Evolutionary conservation across 2,888 invertebrate species (phyloP), one percentile per base, ranked within the genome.

Genomic region (Andrena dorsata): DNA sequence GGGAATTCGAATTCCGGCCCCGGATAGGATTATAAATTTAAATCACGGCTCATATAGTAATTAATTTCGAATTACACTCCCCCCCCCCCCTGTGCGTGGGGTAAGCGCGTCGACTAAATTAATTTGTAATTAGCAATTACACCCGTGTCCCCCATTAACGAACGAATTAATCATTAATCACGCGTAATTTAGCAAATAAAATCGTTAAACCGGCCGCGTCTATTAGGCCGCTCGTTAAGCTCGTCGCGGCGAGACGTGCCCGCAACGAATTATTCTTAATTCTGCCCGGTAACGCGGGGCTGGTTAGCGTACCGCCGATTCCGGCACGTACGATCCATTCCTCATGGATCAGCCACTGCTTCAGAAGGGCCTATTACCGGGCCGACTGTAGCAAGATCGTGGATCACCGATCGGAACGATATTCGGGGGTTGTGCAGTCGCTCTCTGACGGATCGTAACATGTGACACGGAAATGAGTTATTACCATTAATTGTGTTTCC

Each of bases 41-140:
- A 86, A 86, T 86, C 82, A 85, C 85, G 87, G 82, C 79, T 86
- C 82, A 87, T 85, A 85, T 76, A 85, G 88, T 85, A 86, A 86
- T 86, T 87, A 86, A 86, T 87, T 86, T 82, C 80, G 76, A 78
- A 86, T 87, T 86, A 85, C 82, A 83, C n/a, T n/a, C n/a, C n/a
- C n/a, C n/a, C n/a, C n/a, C n/a, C 63, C 60, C 60, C 63, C 72
- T 56, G 79, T 49, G 49, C 47, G 32, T 56, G 8, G 61, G 32
- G 35, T 63, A 72, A 73, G 66, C 72, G 71, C 41, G 51, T 30
- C 61, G 77, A 85, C 87, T 86, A 85, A 85, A 85, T 86, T 87
- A 86, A 86, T 86, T 87, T 85, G 78, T 82, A 85, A 87, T 87
- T 87, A 80, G 80, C 84, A 85, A 82, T 80, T 76, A 76, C 70